These are phyloP conservation scores for Pteromalus puparum DNA, from an alignment of 1,140 invertebrate genomes.

Conservation along the genomic window DNA sequence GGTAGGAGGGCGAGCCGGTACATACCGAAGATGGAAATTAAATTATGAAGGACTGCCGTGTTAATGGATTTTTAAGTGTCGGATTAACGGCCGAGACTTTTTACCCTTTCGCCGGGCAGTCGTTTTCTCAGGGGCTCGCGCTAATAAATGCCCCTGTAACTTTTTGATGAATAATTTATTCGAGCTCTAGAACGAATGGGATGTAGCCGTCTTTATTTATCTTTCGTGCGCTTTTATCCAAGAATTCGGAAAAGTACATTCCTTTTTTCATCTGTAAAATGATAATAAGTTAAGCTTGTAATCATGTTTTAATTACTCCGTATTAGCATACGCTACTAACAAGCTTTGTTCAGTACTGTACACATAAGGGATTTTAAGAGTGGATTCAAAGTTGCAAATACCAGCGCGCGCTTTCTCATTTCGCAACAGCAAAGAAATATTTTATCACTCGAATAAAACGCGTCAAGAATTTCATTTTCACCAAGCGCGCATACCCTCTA, in stretches of 20 bases:
- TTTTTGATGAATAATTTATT: neutral
- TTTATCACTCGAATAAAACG: conserved; percentile 1
- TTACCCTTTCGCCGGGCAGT: neutral
- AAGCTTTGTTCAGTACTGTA: too few relatives aligned
- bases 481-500: neutral
- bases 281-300: too few relatives aligned
- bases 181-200: neutral
- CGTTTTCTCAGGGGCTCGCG: neutral
- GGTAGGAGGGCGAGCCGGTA: neutral
- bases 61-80: conserved; percentile 15
- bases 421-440: neutral
- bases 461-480: neutral
- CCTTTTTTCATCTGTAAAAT: too few relatives aligned
- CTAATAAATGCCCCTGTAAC: neutral
- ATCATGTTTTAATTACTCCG: too few relatives aligned
- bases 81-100: neutral
- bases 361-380: neutral
- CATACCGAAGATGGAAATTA: conserved; percentile 12
- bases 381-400: neutral
- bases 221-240: too few relatives aligned
- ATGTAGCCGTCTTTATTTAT: too few relatives aligned
- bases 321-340: too few relatives aligned
- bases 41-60: conserved; percentile 6
- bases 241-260: too few relatives aligned
- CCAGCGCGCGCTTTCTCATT: neutral